Conservation (phyloP, 2,797 vertebrate genomes). For the Sebastolobus alascanus region DNA sequence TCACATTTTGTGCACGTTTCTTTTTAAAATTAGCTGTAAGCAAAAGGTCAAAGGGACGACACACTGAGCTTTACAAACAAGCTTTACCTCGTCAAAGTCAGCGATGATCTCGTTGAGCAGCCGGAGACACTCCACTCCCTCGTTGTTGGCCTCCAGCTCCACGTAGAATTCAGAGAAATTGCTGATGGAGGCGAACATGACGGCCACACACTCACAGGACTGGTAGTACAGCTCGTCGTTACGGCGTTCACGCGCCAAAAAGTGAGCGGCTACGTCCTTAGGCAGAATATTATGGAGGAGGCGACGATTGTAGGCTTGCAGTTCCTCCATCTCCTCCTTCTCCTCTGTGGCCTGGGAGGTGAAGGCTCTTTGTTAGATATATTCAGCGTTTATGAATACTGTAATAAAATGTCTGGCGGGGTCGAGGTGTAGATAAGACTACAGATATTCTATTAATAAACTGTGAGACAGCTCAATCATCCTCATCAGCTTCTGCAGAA, state of each 20-base stretch:
- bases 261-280: constrained; percentile 95
- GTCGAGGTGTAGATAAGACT: neutral
- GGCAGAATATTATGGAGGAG: constrained; percentile 97
- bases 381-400: neutral
- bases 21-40: neutral
- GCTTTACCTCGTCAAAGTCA: constrained; percentile 93
- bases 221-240: constrained; percentile 97
- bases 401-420: neutral
- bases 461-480: neutral
- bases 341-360: constrained; percentile 91
- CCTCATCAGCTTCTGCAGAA: neutral
- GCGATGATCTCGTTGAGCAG: constrained; percentile 98
- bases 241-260: constrained; percentile 91
- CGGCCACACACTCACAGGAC: constrained; percentile 95
- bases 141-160: constrained; percentile 97
- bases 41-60: neutral
- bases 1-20: neutral
- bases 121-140: constrained; percentile 94
- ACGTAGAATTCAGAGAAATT: constrained; percentile 98
- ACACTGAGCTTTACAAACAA: neutral
- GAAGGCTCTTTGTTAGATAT: constrained; percentile 26
- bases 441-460: neutral
- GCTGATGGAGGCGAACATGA: constrained; percentile 98
- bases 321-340: constrained; percentile 98
- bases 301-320: constrained; percentile 96